phyloP scores from a whole-genome alignment of 2,113 vertebrate genomes.

The Alouatta palliata region DNA sequence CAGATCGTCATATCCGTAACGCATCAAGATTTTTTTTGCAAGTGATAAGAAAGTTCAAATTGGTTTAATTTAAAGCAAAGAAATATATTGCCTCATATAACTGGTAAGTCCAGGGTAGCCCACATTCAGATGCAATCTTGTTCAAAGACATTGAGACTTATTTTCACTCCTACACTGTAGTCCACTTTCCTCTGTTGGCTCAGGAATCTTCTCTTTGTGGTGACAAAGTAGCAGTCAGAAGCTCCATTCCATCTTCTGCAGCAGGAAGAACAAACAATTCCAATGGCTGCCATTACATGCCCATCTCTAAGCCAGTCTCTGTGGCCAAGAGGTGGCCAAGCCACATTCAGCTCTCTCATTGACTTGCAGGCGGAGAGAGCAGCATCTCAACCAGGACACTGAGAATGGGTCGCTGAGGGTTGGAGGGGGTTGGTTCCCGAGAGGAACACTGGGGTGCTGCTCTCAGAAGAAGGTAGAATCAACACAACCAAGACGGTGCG shows the following conservation, averaged over 20 bases:
- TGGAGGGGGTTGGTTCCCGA: not conserved
- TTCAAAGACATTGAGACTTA: not conserved
- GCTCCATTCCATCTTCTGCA: not conserved
- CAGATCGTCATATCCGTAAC: not conserved
- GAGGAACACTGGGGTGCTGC: not conserved
- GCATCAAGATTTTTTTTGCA: not conserved
- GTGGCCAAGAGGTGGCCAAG: not conserved
- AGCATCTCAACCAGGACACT: not conserved
- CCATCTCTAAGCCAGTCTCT: not conserved
- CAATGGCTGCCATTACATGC: not conserved
- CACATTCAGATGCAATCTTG: not conserved
- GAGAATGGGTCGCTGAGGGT: not conserved
- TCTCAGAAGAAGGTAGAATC: not conserved
- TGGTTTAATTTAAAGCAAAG: not conserved
- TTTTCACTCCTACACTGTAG: not conserved
- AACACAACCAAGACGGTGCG: not conserved
- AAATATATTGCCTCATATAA: not conserved
- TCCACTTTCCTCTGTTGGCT: not conserved
- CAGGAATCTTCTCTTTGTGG: not conserved
- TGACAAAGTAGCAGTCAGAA: not conserved
- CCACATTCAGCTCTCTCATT: not conserved
- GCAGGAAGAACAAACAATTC: not conserved
- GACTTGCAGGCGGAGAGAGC: not conserved
- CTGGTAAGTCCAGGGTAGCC: not conserved
- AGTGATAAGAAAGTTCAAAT: slow-evolving; percentile 7